Conservation (phyloP, 2,888 invertebrate genomes). For the Aplocera efformata region DNA sequence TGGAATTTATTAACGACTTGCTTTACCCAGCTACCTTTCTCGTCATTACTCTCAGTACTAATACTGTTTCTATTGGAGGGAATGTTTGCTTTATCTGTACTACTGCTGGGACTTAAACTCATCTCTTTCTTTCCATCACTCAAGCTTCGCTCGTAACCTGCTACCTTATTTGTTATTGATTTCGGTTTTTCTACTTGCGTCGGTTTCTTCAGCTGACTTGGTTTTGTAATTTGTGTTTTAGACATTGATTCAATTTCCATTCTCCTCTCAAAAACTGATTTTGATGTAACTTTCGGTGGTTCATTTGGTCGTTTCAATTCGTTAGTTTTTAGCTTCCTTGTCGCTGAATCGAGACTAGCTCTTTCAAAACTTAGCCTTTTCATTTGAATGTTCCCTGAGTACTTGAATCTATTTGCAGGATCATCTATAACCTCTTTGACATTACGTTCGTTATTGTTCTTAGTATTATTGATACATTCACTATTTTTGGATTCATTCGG, state of each 20-base stretch:
- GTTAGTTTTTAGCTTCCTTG: conserved; percentile 54
- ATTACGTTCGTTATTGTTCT: conserved; percentile 7
- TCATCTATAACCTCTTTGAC: conserved; percentile 26
- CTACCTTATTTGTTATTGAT: conserved; percentile 63
- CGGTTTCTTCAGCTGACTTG: conserved; percentile 50
- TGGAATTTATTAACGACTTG: conserved; percentile 87
- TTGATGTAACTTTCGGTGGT: conserved; percentile 56
- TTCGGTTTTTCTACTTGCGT: conserved; percentile 54
- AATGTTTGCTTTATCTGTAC: conserved; percentile 40
- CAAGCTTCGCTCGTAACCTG: conserved; percentile 56
- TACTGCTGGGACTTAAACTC: conserved; percentile 36
- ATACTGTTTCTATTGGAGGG: conserved; percentile 42
- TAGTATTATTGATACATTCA: conserved; percentile 19
- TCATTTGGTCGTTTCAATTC: conserved; percentile 52
- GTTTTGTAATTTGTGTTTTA: conserved; percentile 46
- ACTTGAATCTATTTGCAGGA: conserved; percentile 36
- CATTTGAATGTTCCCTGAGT: conserved; percentile 62
- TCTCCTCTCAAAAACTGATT: conserved; percentile 69
- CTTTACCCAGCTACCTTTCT: conserved; percentile 85
- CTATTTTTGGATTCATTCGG: conserved; percentile 37
- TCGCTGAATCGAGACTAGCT: conserved; percentile 71
- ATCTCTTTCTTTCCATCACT: conserved; percentile 40
- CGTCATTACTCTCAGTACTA: conserved; percentile 42
- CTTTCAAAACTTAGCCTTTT: conserved; percentile 73
- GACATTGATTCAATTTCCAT: conserved; percentile 71